Evolutionary conservation across 2,888 invertebrate species (phyloP), one percentile per base, ranked within the genome.

Genomic region (Dynastes grantii): DNA sequence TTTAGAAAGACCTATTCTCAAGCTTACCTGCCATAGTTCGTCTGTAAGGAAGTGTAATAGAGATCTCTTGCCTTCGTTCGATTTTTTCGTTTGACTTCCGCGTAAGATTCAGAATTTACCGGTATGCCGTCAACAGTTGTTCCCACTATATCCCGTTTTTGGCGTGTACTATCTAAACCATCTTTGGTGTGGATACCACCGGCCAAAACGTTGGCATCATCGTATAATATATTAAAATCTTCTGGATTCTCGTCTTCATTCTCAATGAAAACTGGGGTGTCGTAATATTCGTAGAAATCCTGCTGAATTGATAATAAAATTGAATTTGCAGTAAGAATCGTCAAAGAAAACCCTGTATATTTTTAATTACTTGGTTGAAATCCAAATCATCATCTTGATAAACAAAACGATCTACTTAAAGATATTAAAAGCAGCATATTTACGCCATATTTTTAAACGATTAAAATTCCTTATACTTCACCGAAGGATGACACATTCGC

Each of bases 31-130:
- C 55, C 70, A 22, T 16, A 22, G 32, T 71, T 68, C 6, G 53
- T 11, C 22, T 70, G 32, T 8, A 70, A 64, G n/a, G 16, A 53
- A 51, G 64, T 55, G 13, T 32, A 29, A 55, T 55, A 29, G 51
- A 13, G 13, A 55, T 71, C 53, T 16, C 2, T 71, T 9, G 27
- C 40, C 22, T 22, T 45, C 40, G 83, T 85, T 63, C 80, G 78
- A 76, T 83, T 85, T 64, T 79, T 84, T 13, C 81, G 79, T 80
- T 83, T 84, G 22, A 79, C 82, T 40, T 85, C 84, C 1, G 85
- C 85, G 79, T 88, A 88, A 22, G 88, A 87, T 80, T 87, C 89
- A 76, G 86, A 84, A 78, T 87, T 86, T 63, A 88, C 84, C n/a
- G 86, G 84, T 77, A 89, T 83, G 58, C 89, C 89, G 83, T 87